phyloP scores from a whole-genome alignment of 2,888 invertebrate species.

The Perithous albicinctus region DNA sequence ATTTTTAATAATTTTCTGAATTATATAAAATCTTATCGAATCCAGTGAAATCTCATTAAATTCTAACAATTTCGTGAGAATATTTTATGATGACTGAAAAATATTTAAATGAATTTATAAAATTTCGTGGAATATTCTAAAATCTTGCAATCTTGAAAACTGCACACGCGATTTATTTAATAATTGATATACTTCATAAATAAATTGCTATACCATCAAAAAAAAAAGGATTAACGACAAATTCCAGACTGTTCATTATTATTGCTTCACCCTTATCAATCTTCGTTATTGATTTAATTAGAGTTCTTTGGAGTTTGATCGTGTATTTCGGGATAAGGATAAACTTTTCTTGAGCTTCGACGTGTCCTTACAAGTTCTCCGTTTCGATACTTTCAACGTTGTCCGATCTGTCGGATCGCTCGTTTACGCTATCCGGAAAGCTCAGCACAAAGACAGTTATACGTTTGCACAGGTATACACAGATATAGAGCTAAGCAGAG shows the following conservation, averaged over 20 bases:
- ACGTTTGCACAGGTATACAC: neutral
- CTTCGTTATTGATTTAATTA: constrained; percentile 9
- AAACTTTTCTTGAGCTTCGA: neutral
- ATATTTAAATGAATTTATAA: too few relatives aligned
- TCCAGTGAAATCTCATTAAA: too few relatives aligned
- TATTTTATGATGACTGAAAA: too few relatives aligned
- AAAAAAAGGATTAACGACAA: neutral
- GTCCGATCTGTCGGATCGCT: constrained; percentile 1
- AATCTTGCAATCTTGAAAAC: too few relatives aligned
- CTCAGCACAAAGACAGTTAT: too few relatives aligned
- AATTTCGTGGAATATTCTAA: too few relatives aligned
- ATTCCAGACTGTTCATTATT: neutral
- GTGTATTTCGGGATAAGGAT: neutral
- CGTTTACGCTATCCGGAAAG: constrained; percentile 20
- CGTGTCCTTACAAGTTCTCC: neutral
- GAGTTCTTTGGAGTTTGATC: neutral
- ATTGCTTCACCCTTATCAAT: neutral
- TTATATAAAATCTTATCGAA: too few relatives aligned
- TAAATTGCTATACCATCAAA: neutral
- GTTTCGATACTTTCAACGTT: constrained; percentile 6
- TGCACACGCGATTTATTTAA: too few relatives aligned
- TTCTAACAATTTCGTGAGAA: too few relatives aligned
- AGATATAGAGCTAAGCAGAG: neutral
- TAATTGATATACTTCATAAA: too few relatives aligned
- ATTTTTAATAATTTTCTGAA: too few relatives aligned